These are phyloP conservation scores for Zoanthus solanderi DNA, from an alignment of 92 coral and sea anemone species.

Conservation along the genomic window DNA sequence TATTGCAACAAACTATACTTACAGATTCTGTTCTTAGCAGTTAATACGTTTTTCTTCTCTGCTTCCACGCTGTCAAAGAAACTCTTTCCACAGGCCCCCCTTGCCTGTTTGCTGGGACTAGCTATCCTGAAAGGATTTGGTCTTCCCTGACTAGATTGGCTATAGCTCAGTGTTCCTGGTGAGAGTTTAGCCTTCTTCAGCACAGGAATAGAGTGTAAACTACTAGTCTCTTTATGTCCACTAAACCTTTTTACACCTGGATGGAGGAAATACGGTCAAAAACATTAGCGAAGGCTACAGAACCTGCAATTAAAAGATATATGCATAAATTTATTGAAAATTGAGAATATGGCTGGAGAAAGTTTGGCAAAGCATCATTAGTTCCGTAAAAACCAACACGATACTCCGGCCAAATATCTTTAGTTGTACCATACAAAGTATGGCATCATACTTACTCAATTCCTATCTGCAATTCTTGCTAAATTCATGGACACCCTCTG, in stretches of 20 bases:
- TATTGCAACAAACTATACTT: conserved; percentile 28
- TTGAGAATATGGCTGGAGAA: too few relatives aligned
- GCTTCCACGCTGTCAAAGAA: conserved; percentile 95
- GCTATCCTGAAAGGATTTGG: conserved; percentile 91
- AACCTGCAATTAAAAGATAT: neutral
- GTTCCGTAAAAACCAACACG: too few relatives aligned
- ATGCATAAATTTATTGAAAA: neutral
- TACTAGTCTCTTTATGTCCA: neutral
- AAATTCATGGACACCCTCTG: too few relatives aligned
- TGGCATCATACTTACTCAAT: too few relatives aligned
- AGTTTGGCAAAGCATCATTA: too few relatives aligned
- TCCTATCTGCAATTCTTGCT: too few relatives aligned
- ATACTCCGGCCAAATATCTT: too few relatives aligned
- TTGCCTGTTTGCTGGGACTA: conserved; percentile 64
- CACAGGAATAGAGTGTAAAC: conserved; percentile 4
- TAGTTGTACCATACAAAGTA: too few relatives aligned
- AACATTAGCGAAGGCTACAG: neutral
- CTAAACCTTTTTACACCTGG: neutral
- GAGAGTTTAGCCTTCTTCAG: conserved; percentile 55
- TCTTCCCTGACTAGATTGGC: conserved; percentile 80
- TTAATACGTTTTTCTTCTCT: conserved; percentile 75
- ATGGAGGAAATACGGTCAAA: neutral
- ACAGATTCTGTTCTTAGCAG: conserved; percentile 69
- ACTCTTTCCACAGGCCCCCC: conserved; percentile 75
- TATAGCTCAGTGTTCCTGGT: conserved; percentile 57